These are phyloP conservation scores for Eurois occulta DNA, from an alignment of 2,888 invertebrate genomes.

Conservation along the genomic window DNA sequence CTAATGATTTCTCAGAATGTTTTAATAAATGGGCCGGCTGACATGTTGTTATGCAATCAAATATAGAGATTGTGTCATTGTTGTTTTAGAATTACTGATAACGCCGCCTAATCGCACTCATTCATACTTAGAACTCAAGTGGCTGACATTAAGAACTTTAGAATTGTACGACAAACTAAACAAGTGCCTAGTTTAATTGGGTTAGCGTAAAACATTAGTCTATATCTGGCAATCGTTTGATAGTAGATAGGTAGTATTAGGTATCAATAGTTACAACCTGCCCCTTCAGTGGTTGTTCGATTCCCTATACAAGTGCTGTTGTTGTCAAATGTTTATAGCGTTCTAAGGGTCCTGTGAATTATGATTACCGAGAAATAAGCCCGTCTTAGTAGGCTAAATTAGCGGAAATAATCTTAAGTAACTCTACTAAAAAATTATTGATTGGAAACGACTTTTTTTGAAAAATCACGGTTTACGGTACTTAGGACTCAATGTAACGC, in stretches of 20 bases:
- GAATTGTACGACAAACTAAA: neutral
- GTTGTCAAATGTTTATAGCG: neutral
- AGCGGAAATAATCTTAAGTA: neutral
- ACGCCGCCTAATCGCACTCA: constrained; percentile 43
- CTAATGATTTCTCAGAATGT: constrained; percentile 71
- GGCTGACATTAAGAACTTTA: constrained; percentile 13
- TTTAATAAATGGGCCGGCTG: constrained; percentile 67
- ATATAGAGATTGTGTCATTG: constrained; percentile 67
- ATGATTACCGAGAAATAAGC: neutral
- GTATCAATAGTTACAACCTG: neutral
- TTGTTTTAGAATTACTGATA: constrained; percentile 60
- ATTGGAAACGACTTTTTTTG: too few species aligned
- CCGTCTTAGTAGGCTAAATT: neutral
- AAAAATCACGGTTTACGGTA: too few species aligned
- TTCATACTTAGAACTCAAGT: constrained; percentile 43
- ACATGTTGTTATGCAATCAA: constrained; percentile 68
- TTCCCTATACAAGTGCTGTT: neutral
- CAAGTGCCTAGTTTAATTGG: constrained; percentile 2
- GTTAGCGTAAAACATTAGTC: neutral
- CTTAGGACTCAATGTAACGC: too few species aligned
- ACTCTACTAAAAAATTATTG: too few species aligned
- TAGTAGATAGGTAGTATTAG: neutral
- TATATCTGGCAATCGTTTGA: neutral
- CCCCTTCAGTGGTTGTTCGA: neutral
- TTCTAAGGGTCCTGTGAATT: neutral